Percentiles rank a stretch among this genome's conserved stretches.
phyloP scores from a whole-genome alignment of 2,888 invertebrate species.

The Drosophila hamatofila region DNA sequence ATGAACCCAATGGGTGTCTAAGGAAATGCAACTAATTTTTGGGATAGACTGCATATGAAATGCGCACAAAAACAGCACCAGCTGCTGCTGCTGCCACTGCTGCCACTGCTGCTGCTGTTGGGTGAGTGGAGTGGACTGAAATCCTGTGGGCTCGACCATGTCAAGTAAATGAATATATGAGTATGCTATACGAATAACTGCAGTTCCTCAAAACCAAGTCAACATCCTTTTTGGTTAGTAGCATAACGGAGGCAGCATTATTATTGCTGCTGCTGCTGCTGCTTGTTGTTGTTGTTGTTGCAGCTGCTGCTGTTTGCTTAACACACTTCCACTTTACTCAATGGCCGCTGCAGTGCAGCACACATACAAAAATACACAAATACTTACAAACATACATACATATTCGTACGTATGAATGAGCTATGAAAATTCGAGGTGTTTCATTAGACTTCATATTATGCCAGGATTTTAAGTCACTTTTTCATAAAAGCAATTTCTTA shows the following conservation, averaged over 20 bases:
- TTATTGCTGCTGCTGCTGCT: conserved; percentile 53
- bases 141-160: conserved; percentile 62
- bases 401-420: conserved; percentile 43
- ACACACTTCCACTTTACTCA: conserved; percentile 78
- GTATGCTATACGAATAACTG: conserved; percentile 76
- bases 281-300: conserved; percentile 14
- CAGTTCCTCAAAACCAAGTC: conserved; percentile 80
- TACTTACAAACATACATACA: conserved; percentile 6
- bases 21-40: conserved; percentile 73
- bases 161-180: conserved; percentile 78
- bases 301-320: conserved; percentile 66
- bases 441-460: not conserved
- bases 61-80: conserved; percentile 45
- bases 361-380: conserved; percentile 20
- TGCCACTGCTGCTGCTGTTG: conserved; percentile 7
- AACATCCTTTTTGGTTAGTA: conserved; percentile 78
- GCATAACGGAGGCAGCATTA: conserved; percentile 53
- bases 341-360: conserved; percentile 70
- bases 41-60: conserved; percentile 59
- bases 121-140: conserved; percentile 11
- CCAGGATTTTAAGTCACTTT: not conserved
- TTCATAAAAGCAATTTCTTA: not conserved
- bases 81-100: conserved; percentile 1
- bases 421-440: conserved; percentile 49
- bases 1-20: conserved; percentile 29